Evolutionary conservation across 2,888 invertebrate species (phyloP).

Genomic region (Netelia fuscicornis): DNA sequence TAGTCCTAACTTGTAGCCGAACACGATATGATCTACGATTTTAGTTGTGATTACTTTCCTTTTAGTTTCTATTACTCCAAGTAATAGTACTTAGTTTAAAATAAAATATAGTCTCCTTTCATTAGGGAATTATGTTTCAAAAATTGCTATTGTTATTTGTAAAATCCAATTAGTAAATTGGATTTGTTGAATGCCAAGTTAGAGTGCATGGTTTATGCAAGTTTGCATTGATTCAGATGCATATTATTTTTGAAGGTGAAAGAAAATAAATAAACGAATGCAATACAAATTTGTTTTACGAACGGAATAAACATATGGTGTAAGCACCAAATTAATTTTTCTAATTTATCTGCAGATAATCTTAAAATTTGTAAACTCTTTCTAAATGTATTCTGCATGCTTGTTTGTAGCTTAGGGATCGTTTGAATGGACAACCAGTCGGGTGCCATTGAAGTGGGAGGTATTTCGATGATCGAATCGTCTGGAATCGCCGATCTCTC

Average conservation of each 20-base stretch:
- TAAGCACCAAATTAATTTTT: neutral
- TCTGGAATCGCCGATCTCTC: conserved; percentile 78
- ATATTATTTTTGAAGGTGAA: neutral
- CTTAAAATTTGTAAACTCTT: neutral
- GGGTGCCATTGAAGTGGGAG: conserved; percentile 78
- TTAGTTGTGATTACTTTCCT: neutral
- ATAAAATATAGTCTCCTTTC: neutral
- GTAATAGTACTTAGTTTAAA: neutral
- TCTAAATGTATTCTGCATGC: neutral
- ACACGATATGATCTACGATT: neutral
- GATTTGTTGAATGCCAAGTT: neutral
- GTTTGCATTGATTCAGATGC: neutral
- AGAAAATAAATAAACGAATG: neutral
- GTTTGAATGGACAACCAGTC: conserved; percentile 83
- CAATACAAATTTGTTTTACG: neutral
- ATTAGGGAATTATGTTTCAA: neutral
- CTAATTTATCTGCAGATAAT: neutral
- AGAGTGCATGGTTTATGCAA: neutral
- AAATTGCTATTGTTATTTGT: neutral
- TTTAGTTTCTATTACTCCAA: too few relatives aligned
- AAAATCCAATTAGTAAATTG: neutral
- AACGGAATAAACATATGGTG: neutral
- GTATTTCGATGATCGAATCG: conserved; percentile 81
- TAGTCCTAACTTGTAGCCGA: conserved; percentile 21
- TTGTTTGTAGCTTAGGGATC: conserved; percentile 69